phyloP scores from a whole-genome alignment of 92 coral and sea anemone genomes.

The Pocillopora meandrina region DNA sequence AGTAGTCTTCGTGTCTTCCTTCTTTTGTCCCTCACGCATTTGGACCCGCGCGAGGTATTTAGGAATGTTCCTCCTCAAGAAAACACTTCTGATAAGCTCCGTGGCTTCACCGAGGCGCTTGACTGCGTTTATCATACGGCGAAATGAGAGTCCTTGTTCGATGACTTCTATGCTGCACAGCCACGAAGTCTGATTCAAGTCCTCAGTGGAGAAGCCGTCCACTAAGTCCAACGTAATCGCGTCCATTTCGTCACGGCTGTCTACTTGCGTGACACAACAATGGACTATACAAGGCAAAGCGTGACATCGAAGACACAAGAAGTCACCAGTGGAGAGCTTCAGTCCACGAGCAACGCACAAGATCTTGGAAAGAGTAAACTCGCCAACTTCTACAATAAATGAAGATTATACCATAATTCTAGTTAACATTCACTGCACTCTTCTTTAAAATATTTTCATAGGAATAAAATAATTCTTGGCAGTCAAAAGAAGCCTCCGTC shows the following conservation, averaged over 20 bases:
- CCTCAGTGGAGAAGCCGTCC: conserved; percentile 43
- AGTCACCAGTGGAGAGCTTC: conserved; percentile 67
- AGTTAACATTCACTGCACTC: not conserved
- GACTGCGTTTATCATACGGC: conserved; percentile 81
- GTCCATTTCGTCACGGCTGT: conserved; percentile 26
- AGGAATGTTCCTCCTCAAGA: conserved; percentile 68
- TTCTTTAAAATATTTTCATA: too few relatives aligned
- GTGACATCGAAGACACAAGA: conserved; percentile 61
- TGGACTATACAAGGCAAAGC: conserved; percentile 18
- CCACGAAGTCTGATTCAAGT: conserved; percentile 28
- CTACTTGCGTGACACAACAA: conserved; percentile 15
- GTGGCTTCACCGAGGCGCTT: conserved; percentile 59
- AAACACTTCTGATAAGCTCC: conserved; percentile 67
- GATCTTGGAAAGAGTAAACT: conserved; percentile 36
- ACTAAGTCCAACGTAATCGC: conserved; percentile 46
- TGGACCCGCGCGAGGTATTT: conserved; percentile 47
- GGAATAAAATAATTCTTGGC: too few relatives aligned
- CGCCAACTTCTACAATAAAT: conserved; percentile 14
- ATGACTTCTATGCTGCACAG: conserved; percentile 71
- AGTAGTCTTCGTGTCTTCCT: conserved; percentile 13
- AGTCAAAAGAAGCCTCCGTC: too few relatives aligned
- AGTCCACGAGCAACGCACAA: conserved; percentile 51
- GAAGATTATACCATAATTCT: not conserved
- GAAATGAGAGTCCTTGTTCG: conserved; percentile 59
- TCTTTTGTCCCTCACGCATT: not conserved